Evolutionary conservation across 2,888 invertebrate species (phyloP), one percentile per base, ranked within the genome.

Genomic region (Temnothorax rugatulus): DNA sequence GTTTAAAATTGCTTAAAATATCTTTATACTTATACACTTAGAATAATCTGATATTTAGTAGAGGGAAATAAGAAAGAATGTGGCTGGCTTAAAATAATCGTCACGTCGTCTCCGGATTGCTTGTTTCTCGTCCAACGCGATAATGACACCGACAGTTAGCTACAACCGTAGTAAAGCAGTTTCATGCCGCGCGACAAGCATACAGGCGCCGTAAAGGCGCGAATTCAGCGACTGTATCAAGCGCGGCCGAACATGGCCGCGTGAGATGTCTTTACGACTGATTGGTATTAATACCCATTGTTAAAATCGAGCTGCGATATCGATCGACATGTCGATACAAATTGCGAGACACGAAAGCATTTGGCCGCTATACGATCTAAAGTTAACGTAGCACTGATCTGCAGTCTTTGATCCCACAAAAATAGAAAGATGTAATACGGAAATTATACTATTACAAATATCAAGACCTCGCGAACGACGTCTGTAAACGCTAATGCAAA

Each of bases 181-280:
- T 47, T 21, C 68, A 52, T 54, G 64, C n/a, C 8, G 29, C 63
- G 50, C 50, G 54, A 83, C 83, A 85, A 68, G 77, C 76, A 57
- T 54, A 69, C 52, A 64, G 83, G 82, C 82, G 79, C 88, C 83
- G 85, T 86, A 83, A 86, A 87, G 77, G 83, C 84, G 87, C 87
- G 89, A 89, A 88, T 87, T 90, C 90, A 90, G 85, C 73, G 77
- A 79, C 64, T 88, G 88, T 90, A 89, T 90, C 89, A 89, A 90
- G 84, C 86, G 77, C 71, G 75, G 82, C 81, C 77, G 76, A 84
- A 84, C 88, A 85, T 69, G 87, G 83, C 74, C 79, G 29, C 68
- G 86, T 61, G 69, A 75, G 66, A 84, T 87, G 85, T 89, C 89
- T 84, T 85, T 84, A 87, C 86, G 86, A 75, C 69, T 82, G 86